Evolutionary conservation across 2,113 vertebrate genomes (phyloP), one percentile per base, ranked within the genome.

Genomic region (Charina bottae): DNA sequence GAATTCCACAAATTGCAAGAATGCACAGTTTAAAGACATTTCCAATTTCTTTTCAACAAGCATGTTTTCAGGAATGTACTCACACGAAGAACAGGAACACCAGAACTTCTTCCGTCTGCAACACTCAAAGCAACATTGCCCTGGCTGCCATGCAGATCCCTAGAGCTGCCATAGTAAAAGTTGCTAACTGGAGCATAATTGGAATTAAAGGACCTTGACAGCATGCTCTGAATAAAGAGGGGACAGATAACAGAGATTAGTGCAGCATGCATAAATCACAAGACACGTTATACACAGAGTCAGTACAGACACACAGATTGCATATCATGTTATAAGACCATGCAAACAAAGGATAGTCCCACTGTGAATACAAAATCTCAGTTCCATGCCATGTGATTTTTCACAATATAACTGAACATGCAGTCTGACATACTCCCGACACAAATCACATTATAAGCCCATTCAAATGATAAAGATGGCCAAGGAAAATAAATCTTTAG

Each of bases 171-270:
- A 98, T 97, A 98, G 97, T 98, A 98, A 98, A 98, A 98, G 97
- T 96, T 98, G 98, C 98, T 98, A 98, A 98, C 98, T 95, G 98
- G 98, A 97, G 98, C 97, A 64, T 97, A 98, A 98, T 97, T 97
- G 98, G 98, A 98, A 98, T 98, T 99, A 99, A 98, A 99, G 98
- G 99, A 99, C 98, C 98, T 98, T 98, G 99, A 99, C 97, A 99
- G 98, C 97, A 97, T 97, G 93, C 97, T 99, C 99, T 99, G 98
- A 98, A 98, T 98, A 98, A 96, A 98, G 97, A 98, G 96, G 97
- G 98, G 97, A 98, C 90, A 98, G 97, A 98, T 97, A 97, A 98
- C 95, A 98, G 97, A 98, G 95, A 98, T 98, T 98, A 97, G 97
- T 97, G 96, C 85, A 96, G 97, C 97, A 98, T 98, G 97, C 98